These are phyloP conservation scores for Schizaphis graminum DNA, from an alignment of 2,888 invertebrate genomes.

Conservation along the genomic window DNA sequence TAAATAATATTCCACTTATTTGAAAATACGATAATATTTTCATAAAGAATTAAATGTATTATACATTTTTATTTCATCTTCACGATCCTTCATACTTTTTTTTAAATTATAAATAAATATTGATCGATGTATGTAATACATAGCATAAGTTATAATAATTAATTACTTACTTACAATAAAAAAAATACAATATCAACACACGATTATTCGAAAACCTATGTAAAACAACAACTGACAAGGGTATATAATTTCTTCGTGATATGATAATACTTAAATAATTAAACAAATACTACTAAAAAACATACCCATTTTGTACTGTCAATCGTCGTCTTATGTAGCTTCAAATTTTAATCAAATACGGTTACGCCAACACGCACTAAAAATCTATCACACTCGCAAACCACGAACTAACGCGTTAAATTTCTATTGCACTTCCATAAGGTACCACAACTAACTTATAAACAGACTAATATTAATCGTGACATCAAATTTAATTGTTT, in stretches of 20 bases:
- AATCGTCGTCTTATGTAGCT: neutral
- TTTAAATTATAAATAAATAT: neutral
- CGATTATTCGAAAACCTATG: neutral
- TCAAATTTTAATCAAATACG: neutral
- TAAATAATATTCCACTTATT: neutral
- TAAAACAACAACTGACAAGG: neutral
- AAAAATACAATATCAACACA: neutral
- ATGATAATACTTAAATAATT: neutral
- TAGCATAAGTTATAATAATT: neutral
- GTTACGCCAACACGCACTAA: neutral
- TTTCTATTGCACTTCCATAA: constrained; percentile 17
- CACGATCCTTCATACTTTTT: neutral
- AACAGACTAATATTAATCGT: constrained; percentile 3
- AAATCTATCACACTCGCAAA: neutral
- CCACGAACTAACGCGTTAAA: neutral
- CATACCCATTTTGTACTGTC: constrained; percentile 26
- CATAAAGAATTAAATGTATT: neutral
- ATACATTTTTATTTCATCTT: neutral
- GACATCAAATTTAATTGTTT: neutral
- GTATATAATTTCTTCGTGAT: neutral
- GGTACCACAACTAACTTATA: neutral
- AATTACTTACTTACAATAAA: neutral
- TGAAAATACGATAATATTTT: neutral
- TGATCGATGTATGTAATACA: neutral
- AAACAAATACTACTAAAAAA: neutral